These are phyloP conservation scores for Osmerus mordax DNA, from an alignment of 2,113 vertebrate genomes.

Conservation along the genomic window DNA sequence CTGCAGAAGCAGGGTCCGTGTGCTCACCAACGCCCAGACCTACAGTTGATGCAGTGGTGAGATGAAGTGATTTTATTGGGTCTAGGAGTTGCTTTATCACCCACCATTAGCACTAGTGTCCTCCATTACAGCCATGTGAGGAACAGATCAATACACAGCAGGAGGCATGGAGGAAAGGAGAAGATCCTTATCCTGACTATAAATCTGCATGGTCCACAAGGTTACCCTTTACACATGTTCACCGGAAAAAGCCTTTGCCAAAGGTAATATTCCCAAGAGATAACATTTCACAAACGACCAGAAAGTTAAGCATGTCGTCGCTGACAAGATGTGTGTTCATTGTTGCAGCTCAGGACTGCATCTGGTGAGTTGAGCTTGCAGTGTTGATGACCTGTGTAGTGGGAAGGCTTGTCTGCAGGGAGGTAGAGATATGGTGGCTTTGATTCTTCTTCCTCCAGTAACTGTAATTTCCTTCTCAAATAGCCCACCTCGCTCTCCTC, in stretches of 20 bases:
- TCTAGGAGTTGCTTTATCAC: constrained; percentile 53
- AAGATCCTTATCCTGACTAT: constrained; percentile 45
- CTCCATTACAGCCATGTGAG: constrained; percentile 57
- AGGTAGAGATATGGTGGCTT: too few relatives aligned
- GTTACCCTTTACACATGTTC: constrained; percentile 9
- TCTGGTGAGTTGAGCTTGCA: too few relatives aligned
- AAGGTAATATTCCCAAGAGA: too few relatives aligned
- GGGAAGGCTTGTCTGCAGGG: too few relatives aligned
- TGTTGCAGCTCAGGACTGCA: too few relatives aligned
- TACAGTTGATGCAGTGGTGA: constrained; percentile 42
- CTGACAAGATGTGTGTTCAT: too few relatives aligned
- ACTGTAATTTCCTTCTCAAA: background rate
- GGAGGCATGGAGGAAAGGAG: constrained; percentile 39
- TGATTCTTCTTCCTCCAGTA: too few relatives aligned
- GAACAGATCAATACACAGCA: constrained; percentile 55
- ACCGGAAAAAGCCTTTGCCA: too few relatives aligned
- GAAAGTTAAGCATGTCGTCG: too few relatives aligned
- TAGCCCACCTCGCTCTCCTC: background rate
- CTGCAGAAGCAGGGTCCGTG: constrained; percentile 7
- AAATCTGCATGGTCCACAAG: constrained; percentile 43
- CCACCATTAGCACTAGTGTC: constrained; percentile 54
- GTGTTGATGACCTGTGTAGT: too few relatives aligned
- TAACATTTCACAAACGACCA: too few relatives aligned
- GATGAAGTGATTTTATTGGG: constrained; percentile 30
- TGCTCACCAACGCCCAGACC: constrained; percentile 22